Conservation (phyloP, 2,888 invertebrate species). For the Lamellibrachia columna region DNA sequence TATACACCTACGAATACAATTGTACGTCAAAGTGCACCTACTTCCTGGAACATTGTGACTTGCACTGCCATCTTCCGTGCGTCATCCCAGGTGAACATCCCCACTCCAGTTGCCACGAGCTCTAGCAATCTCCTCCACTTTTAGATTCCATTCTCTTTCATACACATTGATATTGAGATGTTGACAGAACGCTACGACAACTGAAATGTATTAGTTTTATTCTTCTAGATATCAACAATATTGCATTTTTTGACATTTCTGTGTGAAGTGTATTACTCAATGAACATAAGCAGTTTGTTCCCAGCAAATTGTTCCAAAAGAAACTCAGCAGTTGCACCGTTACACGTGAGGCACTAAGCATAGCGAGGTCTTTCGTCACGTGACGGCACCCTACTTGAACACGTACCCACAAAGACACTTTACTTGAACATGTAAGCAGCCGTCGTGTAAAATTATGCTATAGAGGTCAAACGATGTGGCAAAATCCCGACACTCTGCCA, state of each 20-base stretch:
- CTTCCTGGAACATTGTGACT: no score
- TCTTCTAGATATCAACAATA: not conserved
- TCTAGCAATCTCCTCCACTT: no score
- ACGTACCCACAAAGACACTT: no score
- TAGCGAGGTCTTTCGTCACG: not conserved
- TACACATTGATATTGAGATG: no score
- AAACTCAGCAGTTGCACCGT: not conserved
- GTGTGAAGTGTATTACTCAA: not conserved
- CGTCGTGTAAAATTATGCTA: not conserved
- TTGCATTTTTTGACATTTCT: not conserved
- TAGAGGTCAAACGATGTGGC: not conserved
- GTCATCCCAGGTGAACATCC: no score
- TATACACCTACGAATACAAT: no score
- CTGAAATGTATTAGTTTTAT: not conserved
- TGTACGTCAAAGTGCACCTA: no score
- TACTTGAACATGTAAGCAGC: not conserved
- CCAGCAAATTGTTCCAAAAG: not conserved
- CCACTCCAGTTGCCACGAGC: no score
- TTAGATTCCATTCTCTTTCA: no score
- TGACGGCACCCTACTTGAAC: no score
- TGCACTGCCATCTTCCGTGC: no score
- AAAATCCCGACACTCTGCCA: not conserved
- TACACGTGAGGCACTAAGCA: not conserved
- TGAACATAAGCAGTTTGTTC: not conserved
- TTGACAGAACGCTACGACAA: not conserved